Percentiles rank a stretch among this genome's conserved stretches.
Conservation (phyloP, 2,113 vertebrate genomes). For the Pachycephala philippinensis region DNA sequence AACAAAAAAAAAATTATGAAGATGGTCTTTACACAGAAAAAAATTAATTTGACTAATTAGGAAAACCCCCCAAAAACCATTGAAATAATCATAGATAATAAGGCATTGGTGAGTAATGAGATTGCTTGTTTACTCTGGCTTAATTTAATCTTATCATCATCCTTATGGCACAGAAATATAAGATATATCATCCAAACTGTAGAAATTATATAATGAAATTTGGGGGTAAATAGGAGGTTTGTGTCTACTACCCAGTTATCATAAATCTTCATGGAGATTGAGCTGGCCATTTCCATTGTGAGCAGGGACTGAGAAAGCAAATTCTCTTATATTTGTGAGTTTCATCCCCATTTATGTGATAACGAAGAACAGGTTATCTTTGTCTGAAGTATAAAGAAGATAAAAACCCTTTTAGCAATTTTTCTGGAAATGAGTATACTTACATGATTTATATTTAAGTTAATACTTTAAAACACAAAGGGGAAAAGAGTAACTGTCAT, state of each 20-base stretch:
- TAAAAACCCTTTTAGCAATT: neutral
- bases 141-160: neutral
- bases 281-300: constrained; percentile 55
- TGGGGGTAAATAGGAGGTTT: constrained; percentile 4
- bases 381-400: neutral
- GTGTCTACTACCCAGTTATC: constrained; percentile 42
- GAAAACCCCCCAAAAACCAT: neutral
- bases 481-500: neutral
- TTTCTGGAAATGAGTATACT: neutral
- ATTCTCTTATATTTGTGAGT: constrained; percentile 20
- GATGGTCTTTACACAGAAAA: neutral
- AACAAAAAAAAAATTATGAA: neutral
- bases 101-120: neutral
- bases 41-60: neutral
- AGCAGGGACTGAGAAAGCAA: constrained; percentile 34
- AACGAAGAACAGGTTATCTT: neutral
- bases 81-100: neutral
- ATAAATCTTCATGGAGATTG: constrained; percentile 14
- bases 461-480: constrained; percentile 5
- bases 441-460: constrained; percentile 5
- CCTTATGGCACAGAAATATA: neutral
- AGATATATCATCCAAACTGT: neutral
- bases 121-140: neutral
- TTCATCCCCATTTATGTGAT: constrained; percentile 17
- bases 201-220: neutral